These are phyloP conservation scores for Cerastis leucographa DNA, from an alignment of 2,888 invertebrate genomes.

Conservation along the genomic window DNA sequence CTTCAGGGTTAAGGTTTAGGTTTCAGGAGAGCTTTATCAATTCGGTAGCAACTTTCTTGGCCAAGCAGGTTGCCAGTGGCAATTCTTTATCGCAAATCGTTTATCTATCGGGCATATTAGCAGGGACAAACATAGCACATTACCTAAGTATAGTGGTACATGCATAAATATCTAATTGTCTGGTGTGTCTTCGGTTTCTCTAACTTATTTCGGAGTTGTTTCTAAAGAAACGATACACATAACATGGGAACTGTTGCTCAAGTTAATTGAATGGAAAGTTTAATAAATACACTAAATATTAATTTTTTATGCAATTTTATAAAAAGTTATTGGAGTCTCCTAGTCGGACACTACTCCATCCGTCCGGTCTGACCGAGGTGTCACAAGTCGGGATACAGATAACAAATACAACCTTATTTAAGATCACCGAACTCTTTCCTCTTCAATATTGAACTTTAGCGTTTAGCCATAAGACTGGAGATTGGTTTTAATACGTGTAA, in stretches of 20 bases:
- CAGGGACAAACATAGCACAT: background rate
- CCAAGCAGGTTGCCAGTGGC: background rate
- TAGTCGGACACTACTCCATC: constrained; percentile 72
- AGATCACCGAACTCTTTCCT: background rate
- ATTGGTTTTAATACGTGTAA: constrained; percentile 10
- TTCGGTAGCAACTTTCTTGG: no score
- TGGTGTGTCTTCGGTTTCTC: background rate
- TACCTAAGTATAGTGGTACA: background rate
- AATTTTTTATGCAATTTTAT: background rate
- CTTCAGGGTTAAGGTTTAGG: background rate
- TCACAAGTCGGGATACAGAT: constrained; percentile 81
- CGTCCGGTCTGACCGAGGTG: constrained; percentile 78
- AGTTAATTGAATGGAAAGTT: background rate
- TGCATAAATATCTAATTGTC: background rate
- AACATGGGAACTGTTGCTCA: background rate
- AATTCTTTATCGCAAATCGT: background rate
- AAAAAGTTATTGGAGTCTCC: constrained; percentile 64
- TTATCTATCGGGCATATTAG: background rate
- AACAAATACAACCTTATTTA: constrained; percentile 69
- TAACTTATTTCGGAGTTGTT: background rate
- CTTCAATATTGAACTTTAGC: constrained; percentile 59
- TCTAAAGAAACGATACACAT: background rate
- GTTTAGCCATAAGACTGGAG: background rate
- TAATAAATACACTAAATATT: background rate
- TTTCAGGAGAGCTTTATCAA: background rate